Evolutionary conservation across 2,797 vertebrate genomes (phyloP).

Genomic region (Scomberomorus guttatus): DNA sequence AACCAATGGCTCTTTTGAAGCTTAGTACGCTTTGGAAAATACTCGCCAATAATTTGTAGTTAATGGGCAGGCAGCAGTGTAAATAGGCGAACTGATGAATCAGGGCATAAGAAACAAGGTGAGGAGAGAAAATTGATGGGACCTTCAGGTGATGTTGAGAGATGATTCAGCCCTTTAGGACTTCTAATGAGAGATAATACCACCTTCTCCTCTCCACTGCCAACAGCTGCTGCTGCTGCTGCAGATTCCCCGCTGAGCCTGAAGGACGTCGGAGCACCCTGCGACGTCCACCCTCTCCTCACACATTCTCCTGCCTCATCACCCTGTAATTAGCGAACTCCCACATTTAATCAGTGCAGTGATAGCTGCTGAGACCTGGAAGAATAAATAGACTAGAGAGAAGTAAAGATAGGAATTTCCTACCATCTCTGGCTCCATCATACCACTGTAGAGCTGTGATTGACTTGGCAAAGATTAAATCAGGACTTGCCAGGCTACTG

Average conservation of each 20-base stretch:
- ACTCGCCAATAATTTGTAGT: background rate
- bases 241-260: slow-evolving; percentile 51
- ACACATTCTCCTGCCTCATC: slow-evolving; percentile 54
- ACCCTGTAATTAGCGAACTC: slow-evolving; percentile 73
- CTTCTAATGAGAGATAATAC: slow-evolving; percentile 67
- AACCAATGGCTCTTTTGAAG: background rate
- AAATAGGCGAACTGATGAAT: background rate
- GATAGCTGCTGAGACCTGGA: slow-evolving; percentile 48
- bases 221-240: slow-evolving; percentile 58
- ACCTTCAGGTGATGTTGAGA: slow-evolving; percentile 31
- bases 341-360: slow-evolving; percentile 71
- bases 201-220: slow-evolving; percentile 45
- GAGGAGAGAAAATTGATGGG: slow-evolving; percentile 7
- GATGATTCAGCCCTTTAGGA: slow-evolving; percentile 51
- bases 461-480: slow-evolving; percentile 43
- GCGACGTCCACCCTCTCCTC: slow-evolving; percentile 43
- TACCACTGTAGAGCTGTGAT: slow-evolving; percentile 36
- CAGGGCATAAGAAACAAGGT: slow-evolving; percentile 11
- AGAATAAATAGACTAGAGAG: slow-evolving; percentile 16
- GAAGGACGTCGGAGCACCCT: slow-evolving; percentile 62
- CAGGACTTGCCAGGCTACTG: slow-evolving; percentile 22
- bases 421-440: background rate
- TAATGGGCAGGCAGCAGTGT: background rate
- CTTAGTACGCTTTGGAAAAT: background rate
- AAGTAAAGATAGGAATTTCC: slow-evolving; percentile 17